Base-by-base conservation (phyloP, 2,888 invertebrate species). In the Papilio protenor region DNA sequence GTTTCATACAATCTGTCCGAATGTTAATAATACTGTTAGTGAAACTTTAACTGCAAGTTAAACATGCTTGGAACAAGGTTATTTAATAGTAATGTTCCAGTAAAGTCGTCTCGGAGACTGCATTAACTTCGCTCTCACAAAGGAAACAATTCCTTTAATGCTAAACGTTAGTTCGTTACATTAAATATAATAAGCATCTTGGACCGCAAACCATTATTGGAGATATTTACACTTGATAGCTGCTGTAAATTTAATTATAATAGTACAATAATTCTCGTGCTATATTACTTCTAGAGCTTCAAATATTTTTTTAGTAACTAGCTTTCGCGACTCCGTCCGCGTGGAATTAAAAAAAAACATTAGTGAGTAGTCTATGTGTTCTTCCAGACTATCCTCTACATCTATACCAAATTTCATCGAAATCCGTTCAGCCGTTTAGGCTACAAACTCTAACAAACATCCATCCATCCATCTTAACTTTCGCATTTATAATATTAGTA, bases 11-110 rank as follows among this genome's bases (percentile, higher is more conserved):
- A 69, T 40, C 57, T 23, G n/a, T 4, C 16, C 55, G 33, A 75
- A 55, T 16, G 23, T 16, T 75, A 57, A 21, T 59, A 57, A 47
- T 57, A 27, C 47, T 61, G 71, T 70, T 57, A 76, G 71, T 49
- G 6, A 33, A 71, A 71, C 59, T 71, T 70, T 71, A 76, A 76
- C 59, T 55, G 23, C 11, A 33, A 76, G 45, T 61, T 59, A 71
- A 71, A 59, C 75, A 45, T 47, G 61, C 49, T 76, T 21, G 47
- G 14, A 76, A 59, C 71, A 71, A 61, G 70, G 59, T 71, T 71
- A 76, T 71, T 61, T 76, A 49, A 71, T 71, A 61, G 49, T 76
- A 76, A 76, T 57, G 69, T 45, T 61, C 16, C 57, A 49, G 76
- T 76, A 71, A 76, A 71, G n/a, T 57, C n/a, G 40, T 33, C 49